Base-by-base conservation (phyloP, 2,113 vertebrate genomes). In the Tyrannus savana region DNA sequence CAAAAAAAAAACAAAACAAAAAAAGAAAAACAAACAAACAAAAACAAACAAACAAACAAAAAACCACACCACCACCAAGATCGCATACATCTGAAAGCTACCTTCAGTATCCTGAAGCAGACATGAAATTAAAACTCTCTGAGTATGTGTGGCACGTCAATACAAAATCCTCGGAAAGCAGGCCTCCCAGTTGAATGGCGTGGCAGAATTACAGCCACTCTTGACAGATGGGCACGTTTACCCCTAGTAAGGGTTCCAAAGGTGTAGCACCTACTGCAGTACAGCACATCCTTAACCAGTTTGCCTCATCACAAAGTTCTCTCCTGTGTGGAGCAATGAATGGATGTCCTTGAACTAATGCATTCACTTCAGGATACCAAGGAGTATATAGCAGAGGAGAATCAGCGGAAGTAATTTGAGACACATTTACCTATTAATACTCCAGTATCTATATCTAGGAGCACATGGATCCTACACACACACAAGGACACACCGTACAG, bases 81-180 rank as follows among this genome's bases (percentile, higher is more conserved):
- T 9, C 1, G 1, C 23, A 7, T 17, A 18, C 18, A 55, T 27
- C 37, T 2, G 2, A 73, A 44, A 76, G 33, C 59, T 63, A 37
- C 47, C 44, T 44, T 74, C 64, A 33, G 1, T 28, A 69, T n/a
- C 33, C 47, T n/a, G 8, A 86, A 67, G 19, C 0, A 0, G 14
- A 71, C 9, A 7, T 25, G 22, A 85, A 83, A 76, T 19, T 9
- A 71, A 69, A 59, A 47, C 30, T 73, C 30, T 73, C 15, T 0
- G 0, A 64, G 31, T 5, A 11, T 0, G 0, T 7, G 6, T 3
- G 11, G 37, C 53, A 69, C 16, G 41, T 18, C 24, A 49, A 14
- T 2, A 52, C 12, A 80, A 66, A 82, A 31, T 6, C 44, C 14
- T 22, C 1, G 1, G 35, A 88, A 86, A 87, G 30, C 13, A 39